Evolutionary conservation across 2,888 invertebrate species (phyloP), one percentile per base, ranked within the genome.

Genomic region (Reticulitermes lucifugus): DNA sequence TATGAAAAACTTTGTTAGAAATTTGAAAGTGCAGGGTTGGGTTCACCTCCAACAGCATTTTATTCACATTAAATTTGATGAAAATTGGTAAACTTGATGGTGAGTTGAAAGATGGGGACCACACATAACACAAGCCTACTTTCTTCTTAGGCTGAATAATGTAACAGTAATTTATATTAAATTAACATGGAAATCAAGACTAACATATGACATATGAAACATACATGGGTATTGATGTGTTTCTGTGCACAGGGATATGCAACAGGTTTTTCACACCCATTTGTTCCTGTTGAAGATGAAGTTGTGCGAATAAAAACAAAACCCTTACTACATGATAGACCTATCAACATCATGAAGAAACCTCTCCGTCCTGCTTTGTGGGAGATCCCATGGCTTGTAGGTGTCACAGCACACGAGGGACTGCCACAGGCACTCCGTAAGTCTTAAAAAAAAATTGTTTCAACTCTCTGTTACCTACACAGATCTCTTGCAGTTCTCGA

Each of bases 391-490:
- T 87, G 87, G 86, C 75, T 87, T 55, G 80, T 85, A 51, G 86
- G 87, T 12, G 82, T 86, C 22, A 82, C 86, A 2, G 84, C 85
- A 73, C 85, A 87, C 41, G 87, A 87, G 80, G 87, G 87, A 51
- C 81, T 87, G 73, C 87, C 87, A 29, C 85, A 84, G 18, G 84
- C 86, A 12, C 84, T 87, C 25, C 84, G 87, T 87, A 80, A 84
- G 86, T 86, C 25, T 22, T 12, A n/a, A n/a, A n/a, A n/a, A 25
- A n/a, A n/a, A 46, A 25, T 35, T 41, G 55, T 51, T 83, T 55
- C 14, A 55, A 65, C n/a, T n/a, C n/a, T 65, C 14, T 46, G 6
- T 46, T 46, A 12, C 46, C 46, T 46, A 6, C 9, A 12, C 9
- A 12, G 6, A 9, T 46, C 12, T 46, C 10, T 6, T 46, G 46